Evolutionary conservation across 2,113 vertebrate species (phyloP), one percentile per base, ranked within the genome.

Genomic region (Brachyhypopomus gauderio): DNA sequence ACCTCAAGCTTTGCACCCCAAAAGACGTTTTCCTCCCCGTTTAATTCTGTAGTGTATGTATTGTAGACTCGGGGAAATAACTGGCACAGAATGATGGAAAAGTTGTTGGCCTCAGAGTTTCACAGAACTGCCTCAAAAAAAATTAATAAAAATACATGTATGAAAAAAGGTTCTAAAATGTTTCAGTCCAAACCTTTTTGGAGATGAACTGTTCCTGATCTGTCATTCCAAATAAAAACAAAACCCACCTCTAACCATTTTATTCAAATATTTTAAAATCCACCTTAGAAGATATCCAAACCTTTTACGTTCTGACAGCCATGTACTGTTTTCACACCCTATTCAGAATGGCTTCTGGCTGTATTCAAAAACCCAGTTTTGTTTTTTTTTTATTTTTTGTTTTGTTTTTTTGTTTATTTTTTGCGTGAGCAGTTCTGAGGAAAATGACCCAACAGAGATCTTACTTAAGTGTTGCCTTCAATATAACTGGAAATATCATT

Each of bases 381-480:
- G 30, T 1, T 3, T 30, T 30, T 30, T 30, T 30, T 30, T 30
- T 30, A 30, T 30, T 30, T 30, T 30, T 30, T 30, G 30, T 30
- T 30, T 30, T 30, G 30, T 30, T 30, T 30, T 30, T 30, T 30
- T 30, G 30, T 30, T 30, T 62, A 85, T 88, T 80, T 86, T 88
- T 89, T 87, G 83, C 82, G 87, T 75, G 67, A 87, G 86, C 88
- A 90, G 84, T 89, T 92, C 88, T 92, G 88, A 88, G 86, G 89
- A 88, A 90, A 88, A 84, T 90, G 78, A 84, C 82, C 87, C 76
- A 89, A 86, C 87, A 85, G 85, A 88, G 87, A 86, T 88, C 88
- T 86, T 88, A 55, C 38, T 85, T 83, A 89, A 86, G 59, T 87
- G 78, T 90, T 30, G 34, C 59, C 3, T 12, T 71, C 69, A 71